A percentile compares a stretch with the other conserved stretches of the same genome.
phyloP scores from a whole-genome alignment of 2,888 invertebrate genomes.

The Hypena proboscidalis region DNA sequence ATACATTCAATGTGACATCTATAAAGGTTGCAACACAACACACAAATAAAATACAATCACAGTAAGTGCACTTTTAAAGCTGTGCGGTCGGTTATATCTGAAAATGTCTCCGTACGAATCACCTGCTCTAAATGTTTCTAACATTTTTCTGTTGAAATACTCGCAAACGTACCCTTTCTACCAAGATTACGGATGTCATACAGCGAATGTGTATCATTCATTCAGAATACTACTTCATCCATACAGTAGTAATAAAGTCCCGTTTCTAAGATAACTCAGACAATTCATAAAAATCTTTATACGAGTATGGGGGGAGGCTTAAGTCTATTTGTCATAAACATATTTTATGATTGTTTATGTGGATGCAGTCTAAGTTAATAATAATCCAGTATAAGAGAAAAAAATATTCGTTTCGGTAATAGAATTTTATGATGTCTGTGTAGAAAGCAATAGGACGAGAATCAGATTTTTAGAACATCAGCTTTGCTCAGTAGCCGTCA shows the following conservation, averaged over 20 bases:
- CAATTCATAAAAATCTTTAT: constrained; percentile 39
- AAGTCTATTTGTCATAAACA: too few relatives aligned
- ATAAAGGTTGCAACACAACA: constrained; percentile 36
- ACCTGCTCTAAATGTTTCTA: constrained; percentile 42
- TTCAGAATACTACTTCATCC: constrained; percentile 40
- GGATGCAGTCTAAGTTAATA: constrained; percentile 27
- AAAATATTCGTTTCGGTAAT: constrained; percentile 14
- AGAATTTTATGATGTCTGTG: constrained; percentile 5
- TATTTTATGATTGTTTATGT: constrained; percentile 24
- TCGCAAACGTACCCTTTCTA: constrained; percentile 35
- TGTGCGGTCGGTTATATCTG: constrained; percentile 52
- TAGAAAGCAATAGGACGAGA: constrained; percentile 10
- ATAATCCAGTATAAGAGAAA: constrained; percentile 25
- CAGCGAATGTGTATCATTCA: constrained; percentile 35
- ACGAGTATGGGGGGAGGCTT: too few relatives aligned
- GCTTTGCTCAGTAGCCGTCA: constrained; percentile 31
- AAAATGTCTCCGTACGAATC: constrained; percentile 46
- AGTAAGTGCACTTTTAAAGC: constrained; percentile 61
- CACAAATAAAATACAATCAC: constrained; percentile 61
- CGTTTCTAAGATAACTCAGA: constrained; percentile 28
- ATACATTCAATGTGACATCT: constrained; percentile 38
- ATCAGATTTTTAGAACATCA: constrained; percentile 21
- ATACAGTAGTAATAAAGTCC: constrained; percentile 32
- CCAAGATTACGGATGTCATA: constrained; percentile 36
- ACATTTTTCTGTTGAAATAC: constrained; percentile 47